These are phyloP conservation scores for Mormyrops attenuatus DNA, from an alignment of 2,797 vertebrate genomes.

Conservation along the genomic window DNA sequence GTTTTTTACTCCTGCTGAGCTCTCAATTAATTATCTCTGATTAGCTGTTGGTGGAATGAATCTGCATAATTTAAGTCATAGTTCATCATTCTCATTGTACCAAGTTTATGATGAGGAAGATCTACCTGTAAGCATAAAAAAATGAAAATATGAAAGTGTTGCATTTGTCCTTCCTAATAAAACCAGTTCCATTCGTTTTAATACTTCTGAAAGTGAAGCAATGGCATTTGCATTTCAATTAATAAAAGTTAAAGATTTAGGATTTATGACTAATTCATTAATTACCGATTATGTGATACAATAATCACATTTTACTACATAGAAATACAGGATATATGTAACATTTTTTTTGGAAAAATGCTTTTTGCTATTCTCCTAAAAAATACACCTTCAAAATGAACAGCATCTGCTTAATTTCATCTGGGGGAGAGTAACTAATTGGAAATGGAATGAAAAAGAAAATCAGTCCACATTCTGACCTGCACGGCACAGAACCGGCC, in stretches of 20 bases:
- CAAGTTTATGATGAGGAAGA: background rate
- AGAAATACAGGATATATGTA: background rate
- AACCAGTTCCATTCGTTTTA: background rate
- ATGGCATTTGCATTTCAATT: background rate
- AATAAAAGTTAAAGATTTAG: background rate
- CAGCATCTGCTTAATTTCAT: background rate
- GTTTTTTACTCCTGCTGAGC: constrained; percentile 1
- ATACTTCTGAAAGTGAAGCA: background rate
- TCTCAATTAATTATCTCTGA: constrained; percentile 11
- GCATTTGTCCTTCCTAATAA: background rate
- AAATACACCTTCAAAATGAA: background rate
- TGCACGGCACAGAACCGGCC: background rate
- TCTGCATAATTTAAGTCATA: constrained; percentile 4
- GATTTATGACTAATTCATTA: background rate
- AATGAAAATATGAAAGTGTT: background rate
- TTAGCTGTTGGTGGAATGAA: constrained; percentile 4
- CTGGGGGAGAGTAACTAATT: background rate
- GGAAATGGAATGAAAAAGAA: background rate
- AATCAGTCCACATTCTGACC: background rate
- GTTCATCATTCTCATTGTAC: background rate
- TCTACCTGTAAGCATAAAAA: background rate
- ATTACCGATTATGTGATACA: background rate
- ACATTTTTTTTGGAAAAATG: background rate
- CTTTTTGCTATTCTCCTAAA: background rate
- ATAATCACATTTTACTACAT: background rate